Base-by-base conservation (phyloP, 2,797 vertebrate species). In the Microctenopoma lineatum region DNA sequence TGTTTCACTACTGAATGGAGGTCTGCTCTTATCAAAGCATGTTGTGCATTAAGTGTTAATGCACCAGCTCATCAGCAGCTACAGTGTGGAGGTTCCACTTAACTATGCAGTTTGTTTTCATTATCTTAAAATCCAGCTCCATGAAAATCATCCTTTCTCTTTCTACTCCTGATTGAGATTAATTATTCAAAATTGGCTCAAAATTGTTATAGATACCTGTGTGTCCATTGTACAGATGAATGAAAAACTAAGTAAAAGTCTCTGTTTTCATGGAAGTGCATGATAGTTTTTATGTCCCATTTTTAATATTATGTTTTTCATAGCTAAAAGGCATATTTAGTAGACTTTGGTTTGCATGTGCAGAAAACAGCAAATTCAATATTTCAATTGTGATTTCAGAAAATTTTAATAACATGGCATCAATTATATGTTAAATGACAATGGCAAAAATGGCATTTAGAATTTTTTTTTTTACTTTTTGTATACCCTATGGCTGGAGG, bases 331-430 rank as follows among this genome's bases (percentile, higher is more conserved):
- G 27, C 51, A 66, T 56, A 59, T 80, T 77, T 62, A 34, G 21
- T 16, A 1, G 51, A 21, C 58, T 78, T 83, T 75, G 76, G 66
- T 84, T 81, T 88, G 86, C 88, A 89, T 87, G 88, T 73, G 56
- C 64, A 55, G 50, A 66, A 16, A 69, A 47, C 18, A 50, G 25
- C 9, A 73, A 55, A 67, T 52, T 29, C 27, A 58, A 3, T 11
- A 10, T 12, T 32, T 77, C 6, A 47, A 9, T 54, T 48, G 38
- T 1, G 4, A 15, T 65, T 72, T 66, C 18, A 26, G 38, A 2
- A 51, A 52, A 7, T 4, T 73, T 75, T 48, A 5, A 60, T 68
- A 53, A 34, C 8, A 56, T 45, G 45, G 64, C 59, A 75, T 63
- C 16, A 41, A 4, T 54, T 26, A 11, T 27, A 59, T 1, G 3